A percentile compares a stretch with the other conserved stretches of the same genome.
These are phyloP conservation scores for Calliopsis andreniformis DNA, from an alignment of 1,140 invertebrate genomes.

Conservation along the genomic window DNA sequence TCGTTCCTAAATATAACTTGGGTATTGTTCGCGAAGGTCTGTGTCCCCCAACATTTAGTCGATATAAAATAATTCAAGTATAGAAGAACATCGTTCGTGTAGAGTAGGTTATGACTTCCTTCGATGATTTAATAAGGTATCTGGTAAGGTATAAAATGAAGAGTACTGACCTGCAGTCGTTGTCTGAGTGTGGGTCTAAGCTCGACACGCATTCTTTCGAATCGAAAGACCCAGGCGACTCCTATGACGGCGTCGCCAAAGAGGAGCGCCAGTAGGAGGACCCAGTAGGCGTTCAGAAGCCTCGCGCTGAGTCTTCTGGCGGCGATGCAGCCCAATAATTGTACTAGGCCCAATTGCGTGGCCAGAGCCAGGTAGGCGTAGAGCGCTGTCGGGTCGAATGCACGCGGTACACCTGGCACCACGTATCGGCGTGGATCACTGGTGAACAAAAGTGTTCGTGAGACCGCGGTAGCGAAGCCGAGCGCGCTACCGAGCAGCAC, in stretches of 20 bases:
- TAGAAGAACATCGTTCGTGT: neutral
- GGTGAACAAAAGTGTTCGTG: constrained; percentile 85
- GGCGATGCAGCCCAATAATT: constrained; percentile 90
- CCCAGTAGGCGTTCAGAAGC: constrained; percentile 92
- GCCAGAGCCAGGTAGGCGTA: constrained; percentile 92
- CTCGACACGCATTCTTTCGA: constrained; percentile 88
- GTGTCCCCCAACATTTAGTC: neutral
- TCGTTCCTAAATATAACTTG: too few species aligned
- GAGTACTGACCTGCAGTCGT: constrained; percentile 74
- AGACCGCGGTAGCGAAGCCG: constrained; percentile 89
- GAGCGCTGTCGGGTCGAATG: constrained; percentile 89
- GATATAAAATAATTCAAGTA: neutral
- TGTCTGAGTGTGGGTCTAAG: constrained; percentile 86
- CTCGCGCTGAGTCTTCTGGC: constrained; percentile 90
- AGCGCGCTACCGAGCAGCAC: constrained; percentile 91
- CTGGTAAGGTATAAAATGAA: too few species aligned
- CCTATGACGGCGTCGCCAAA: constrained; percentile 92
- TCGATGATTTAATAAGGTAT: too few species aligned
- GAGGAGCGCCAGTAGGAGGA: constrained; percentile 89
- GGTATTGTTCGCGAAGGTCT: neutral
- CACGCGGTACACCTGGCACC: constrained; percentile 87
- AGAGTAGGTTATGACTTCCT: neutral
- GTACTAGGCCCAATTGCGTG: constrained; percentile 86
- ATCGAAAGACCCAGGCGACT: constrained; percentile 92
- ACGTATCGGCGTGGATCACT: constrained; percentile 85